Conservation (phyloP, 2,888 invertebrate species). For the Tachystola acroxantha region DNA sequence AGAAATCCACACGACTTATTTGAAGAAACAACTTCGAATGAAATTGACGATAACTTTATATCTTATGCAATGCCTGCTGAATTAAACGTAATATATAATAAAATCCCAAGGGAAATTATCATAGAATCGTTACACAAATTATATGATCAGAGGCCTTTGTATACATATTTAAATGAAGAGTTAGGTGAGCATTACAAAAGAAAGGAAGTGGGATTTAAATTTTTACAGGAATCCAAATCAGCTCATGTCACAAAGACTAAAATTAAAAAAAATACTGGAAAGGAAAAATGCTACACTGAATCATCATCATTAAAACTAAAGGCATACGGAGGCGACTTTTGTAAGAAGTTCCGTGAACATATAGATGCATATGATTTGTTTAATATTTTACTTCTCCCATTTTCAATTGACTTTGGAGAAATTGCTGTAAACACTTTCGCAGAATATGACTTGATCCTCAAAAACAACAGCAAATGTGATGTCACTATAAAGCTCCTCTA, state of each 20-base stretch:
- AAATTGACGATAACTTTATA: constrained; percentile 35
- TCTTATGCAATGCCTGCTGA: constrained; percentile 37
- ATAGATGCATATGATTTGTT: constrained; percentile 43
- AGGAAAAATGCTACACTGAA: constrained; percentile 32
- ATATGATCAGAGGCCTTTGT: constrained; percentile 35
- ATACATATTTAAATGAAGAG: constrained; percentile 46
- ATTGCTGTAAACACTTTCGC: constrained; percentile 50
- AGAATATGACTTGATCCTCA: constrained; percentile 37
- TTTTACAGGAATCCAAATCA: constrained; percentile 37
- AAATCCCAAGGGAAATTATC: constrained; percentile 20
- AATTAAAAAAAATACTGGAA: constrained; percentile 32
- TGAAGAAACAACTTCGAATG: constrained; percentile 14
- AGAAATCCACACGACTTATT: constrained; percentile 40
- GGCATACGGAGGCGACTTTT: constrained; percentile 31
- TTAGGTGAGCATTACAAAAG: constrained; percentile 25
- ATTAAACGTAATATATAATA: constrained; percentile 38
- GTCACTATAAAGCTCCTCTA: constrained; percentile 36
- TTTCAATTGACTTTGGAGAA: constrained; percentile 50
- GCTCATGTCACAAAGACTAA: constrained; percentile 22
- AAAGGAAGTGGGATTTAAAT: constrained; percentile 30
- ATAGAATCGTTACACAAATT: constrained; percentile 59
- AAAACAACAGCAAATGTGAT: constrained; percentile 47
- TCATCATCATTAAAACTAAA: constrained; percentile 12
- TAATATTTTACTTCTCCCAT: constrained; percentile 43
- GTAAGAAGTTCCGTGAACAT: constrained; percentile 26